These are phyloP conservation scores for Zootermopsis nevadensis DNA, from an alignment of 2,888 invertebrate species.

Conservation along the genomic window DNA sequence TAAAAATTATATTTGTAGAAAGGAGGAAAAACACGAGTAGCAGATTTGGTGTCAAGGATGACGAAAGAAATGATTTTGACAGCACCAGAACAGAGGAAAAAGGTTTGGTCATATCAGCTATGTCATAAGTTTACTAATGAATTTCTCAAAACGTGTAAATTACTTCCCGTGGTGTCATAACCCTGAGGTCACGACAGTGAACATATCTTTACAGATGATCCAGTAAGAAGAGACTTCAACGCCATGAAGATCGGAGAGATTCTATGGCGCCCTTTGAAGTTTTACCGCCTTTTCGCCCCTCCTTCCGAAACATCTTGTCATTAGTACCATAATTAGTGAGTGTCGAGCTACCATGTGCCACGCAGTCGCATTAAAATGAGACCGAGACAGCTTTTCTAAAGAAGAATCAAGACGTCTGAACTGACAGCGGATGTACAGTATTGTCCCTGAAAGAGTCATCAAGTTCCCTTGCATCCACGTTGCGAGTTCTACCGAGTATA, in stretches of 20 bases:
- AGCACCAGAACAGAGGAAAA: no score
- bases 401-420: not conserved
- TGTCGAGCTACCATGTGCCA: not conserved
- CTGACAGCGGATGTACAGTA: no score
- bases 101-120: not conserved
- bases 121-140: constrained; percentile 3
- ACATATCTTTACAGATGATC: constrained; percentile 27
- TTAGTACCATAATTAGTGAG: constrained; percentile 28
- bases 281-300: not conserved
- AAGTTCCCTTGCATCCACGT: no score
- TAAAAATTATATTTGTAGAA: no score
- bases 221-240: not conserved
- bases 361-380: not conserved
- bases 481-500: no score
- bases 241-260: constrained; percentile 10
- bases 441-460: no score
- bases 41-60: not conserved
- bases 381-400: not conserved
- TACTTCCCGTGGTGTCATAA: not conserved
- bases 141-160: constrained; percentile 18
- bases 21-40: no score
- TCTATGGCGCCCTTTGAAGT: constrained; percentile 26
- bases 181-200: not conserved
- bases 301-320: constrained; percentile 9
- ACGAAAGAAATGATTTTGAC: not conserved